Conservation (phyloP, 1,140 invertebrate genomes). For the Colletes latitarsis region DNA sequence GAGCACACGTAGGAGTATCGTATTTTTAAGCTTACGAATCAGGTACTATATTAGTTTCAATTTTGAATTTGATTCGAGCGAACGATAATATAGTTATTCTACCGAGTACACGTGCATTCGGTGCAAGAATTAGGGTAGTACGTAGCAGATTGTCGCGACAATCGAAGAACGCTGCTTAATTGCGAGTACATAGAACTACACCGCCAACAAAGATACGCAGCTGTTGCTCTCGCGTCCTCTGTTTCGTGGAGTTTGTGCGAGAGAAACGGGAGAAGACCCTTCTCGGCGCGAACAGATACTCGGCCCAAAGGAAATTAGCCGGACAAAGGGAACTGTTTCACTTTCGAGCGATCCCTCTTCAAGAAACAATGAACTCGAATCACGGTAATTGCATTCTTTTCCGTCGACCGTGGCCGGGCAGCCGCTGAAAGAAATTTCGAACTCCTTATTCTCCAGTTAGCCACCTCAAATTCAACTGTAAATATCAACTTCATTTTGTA, state of each 20-base stretch:
- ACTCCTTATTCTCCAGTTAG: background rate
- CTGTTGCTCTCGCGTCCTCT: background rate
- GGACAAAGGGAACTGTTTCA: constrained; percentile 10
- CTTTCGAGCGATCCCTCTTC: background rate
- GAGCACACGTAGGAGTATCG: too few relatives aligned
- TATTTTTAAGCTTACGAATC: too few relatives aligned
- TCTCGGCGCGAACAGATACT: constrained; percentile 1
- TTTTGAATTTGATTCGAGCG: too few relatives aligned
- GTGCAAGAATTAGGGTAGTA: background rate
- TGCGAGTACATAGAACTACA: background rate
- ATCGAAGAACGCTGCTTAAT: background rate
- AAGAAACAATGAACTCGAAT: constrained; percentile 11
- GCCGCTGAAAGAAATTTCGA: background rate
- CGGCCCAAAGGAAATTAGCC: constrained; percentile 28
- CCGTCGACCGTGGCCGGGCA: background rate
- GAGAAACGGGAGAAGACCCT: background rate
- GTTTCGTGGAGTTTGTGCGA: background rate
- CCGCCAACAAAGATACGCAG: background rate
- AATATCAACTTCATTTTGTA: background rate
- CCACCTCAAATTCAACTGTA: background rate
- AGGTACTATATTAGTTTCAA: too few relatives aligned
- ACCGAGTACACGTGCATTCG: background rate
- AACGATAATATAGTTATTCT: too few relatives aligned
- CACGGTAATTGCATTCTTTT: constrained; percentile 26
- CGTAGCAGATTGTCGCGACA: background rate